Evolutionary conservation across 2,888 invertebrate genomes (phyloP), one percentile per base, ranked within the genome.

Genomic region (Hesperia comma): DNA sequence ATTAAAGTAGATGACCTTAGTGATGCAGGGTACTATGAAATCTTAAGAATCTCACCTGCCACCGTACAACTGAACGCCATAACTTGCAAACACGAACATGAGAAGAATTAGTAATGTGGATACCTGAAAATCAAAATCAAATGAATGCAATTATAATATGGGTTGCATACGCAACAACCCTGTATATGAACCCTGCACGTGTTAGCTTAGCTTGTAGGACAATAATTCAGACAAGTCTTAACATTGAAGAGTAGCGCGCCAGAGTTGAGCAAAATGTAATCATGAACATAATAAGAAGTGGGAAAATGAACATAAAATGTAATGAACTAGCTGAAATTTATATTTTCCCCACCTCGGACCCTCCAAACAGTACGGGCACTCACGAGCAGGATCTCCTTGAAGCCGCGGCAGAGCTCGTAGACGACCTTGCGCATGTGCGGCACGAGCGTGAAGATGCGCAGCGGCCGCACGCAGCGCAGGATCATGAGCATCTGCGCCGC

Each of bases 341-440:
- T n/a, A n/a, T n/a, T n/a, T n/a, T n/a, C n/a, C n/a, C n/a, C n/a
- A n/a, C n/a, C n/a, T n/a, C n/a, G n/a, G n/a, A 26, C 26, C 3
- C 3, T 10, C 0, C 10, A 17, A 43, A 43, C 14, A 19, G 17
- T 12, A 37, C 37, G 37, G 0, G 19, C 12, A 57, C 72, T 72
- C 58, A 98, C 99, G 89, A 99, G 93, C 61, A 99, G 89, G 76
- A 99, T 99, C 93, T 99, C 99, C 88, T 99, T 99, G 92, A 99
- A 99, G 33, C 99, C 99, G 74, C 99, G 94, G 81, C 99, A 99
- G 66, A 99, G 94, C 83, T 99, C 99, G 86, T 98, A 99, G 63
- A 99, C 99, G 19, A 99, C 99, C 92, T 99, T 98, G 73, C 99
- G 95, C 98, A 99, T 99, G 86, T 99, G 99, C 61, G 99, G 99